Conservation (phyloP, 1,140 invertebrate species). For the Pseudomyrmex pallidus region DNA sequence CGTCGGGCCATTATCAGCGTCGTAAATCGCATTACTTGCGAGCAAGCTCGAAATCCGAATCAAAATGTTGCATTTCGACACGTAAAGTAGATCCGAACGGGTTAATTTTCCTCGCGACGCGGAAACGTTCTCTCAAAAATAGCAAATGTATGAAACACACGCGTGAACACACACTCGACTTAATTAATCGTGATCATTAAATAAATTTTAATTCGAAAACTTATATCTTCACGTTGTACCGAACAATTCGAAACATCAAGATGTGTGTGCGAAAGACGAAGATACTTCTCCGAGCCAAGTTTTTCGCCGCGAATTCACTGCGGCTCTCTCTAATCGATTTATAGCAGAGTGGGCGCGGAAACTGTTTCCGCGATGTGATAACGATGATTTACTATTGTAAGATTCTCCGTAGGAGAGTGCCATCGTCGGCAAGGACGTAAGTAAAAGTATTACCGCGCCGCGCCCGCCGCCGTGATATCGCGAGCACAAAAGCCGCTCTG, state of each 20-base stretch:
- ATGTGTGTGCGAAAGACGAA: neutral
- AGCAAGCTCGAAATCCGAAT: constrained; percentile 7
- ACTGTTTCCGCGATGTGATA: constrained; percentile 52
- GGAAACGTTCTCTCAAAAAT: neutral
- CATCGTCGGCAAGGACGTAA: constrained; percentile 16
- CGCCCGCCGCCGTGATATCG: constrained; percentile 42
- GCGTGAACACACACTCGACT: neutral
- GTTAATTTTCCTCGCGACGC: constrained; percentile 12
- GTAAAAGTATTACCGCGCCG: constrained; percentile 44
- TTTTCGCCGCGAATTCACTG: constrained; percentile 20
- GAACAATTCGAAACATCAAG: neutral
- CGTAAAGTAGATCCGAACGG: neutral
- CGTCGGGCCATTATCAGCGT: constrained; percentile 32
- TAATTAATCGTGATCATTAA: neutral
- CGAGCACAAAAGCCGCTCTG: constrained; percentile 26
- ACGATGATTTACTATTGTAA: constrained; percentile 64
- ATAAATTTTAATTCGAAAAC: constrained; percentile 5
- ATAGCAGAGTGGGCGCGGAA: constrained; percentile 26
- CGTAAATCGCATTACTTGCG: constrained; percentile 39
- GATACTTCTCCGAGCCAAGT: neutral
- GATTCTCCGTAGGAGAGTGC: constrained; percentile 43
- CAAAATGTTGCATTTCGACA: constrained; percentile 31
- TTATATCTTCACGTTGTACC: neutral
- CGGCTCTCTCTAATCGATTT: constrained; percentile 55
- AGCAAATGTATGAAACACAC: neutral